Conservation (phyloP, 2,113 vertebrate species). For the Reinhardtius hippoglossoides region DNA sequence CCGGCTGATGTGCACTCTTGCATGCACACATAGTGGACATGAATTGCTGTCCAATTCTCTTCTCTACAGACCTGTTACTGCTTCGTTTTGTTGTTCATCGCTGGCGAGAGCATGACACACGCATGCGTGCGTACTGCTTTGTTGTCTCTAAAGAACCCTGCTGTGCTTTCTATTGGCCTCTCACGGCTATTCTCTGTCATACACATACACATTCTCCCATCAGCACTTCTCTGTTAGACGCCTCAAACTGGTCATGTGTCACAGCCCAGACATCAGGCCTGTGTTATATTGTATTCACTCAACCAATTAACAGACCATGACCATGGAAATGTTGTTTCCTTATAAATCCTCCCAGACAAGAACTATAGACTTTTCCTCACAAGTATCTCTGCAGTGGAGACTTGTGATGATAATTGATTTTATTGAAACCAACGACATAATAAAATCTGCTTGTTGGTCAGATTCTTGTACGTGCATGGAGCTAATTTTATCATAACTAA, state of each 20-base stretch:
- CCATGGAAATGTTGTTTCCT: not conserved
- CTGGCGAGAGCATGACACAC: constrained; percentile 36
- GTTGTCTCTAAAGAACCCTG: constrained; percentile 38
- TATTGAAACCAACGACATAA: no score
- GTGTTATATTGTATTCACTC: constrained; percentile 40
- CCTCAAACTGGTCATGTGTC: constrained; percentile 31
- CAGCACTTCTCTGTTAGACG: constrained; percentile 46
- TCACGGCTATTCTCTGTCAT: constrained; percentile 12
- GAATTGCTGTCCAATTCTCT: constrained; percentile 6
- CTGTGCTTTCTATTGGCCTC: constrained; percentile 50
- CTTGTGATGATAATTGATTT: no score
- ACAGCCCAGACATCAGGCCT: constrained; percentile 22
- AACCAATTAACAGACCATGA: constrained; percentile 38
- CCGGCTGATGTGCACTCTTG: not conserved
- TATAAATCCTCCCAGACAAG: not conserved
- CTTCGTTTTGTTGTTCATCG: constrained; percentile 29
- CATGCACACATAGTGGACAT: not conserved
- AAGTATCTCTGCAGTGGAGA: no score
- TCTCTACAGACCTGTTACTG: constrained; percentile 11
- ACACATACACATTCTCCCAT: constrained; percentile 45
- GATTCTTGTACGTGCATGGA: no score
- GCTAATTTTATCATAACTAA: no score
- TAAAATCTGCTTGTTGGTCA: no score
- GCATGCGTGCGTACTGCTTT: constrained; percentile 27
- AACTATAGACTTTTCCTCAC: constrained; percentile 14